Base-by-base conservation (phyloP, 1,140 invertebrate genomes). In the Philopotamus ludificatus region DNA sequence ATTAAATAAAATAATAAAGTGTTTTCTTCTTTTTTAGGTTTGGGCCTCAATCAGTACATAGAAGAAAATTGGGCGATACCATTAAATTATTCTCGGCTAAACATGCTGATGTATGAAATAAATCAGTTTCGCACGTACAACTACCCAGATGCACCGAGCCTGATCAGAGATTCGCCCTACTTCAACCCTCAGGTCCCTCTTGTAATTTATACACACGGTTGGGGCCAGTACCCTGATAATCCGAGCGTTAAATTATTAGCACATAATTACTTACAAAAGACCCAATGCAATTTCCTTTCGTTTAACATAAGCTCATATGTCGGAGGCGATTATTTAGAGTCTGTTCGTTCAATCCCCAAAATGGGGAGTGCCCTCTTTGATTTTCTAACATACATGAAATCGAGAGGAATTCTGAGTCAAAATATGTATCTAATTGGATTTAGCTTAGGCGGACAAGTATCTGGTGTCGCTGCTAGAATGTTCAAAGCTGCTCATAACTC, bases 121-220 rank as follows among this genome's bases (percentile, higher is more conserved):
- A n/a, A 34, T 34, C 4, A 1, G 41, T 34, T 15, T 34, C 3
- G 16, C 44, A 25, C 21, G 3, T 3, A 21, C n/a, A 42, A 42
- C 15, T n/a, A n/a, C n/a, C n/a, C n/a, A n/a, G n/a, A n/a, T n/a
- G n/a, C n/a, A n/a, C n/a, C n/a, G n/a, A n/a, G n/a, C n/a, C n/a
- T n/a, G n/a, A n/a, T n/a, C n/a, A n/a, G n/a, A n/a, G n/a, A n/a
- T n/a, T n/a, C n/a, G 1, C 1, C 34, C 2, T 18, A 22, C n/a
- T 58, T 58, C 28, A 58, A 44, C 12, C 10, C 10, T 3, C 4
- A 1, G n/a, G 18, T 9, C 1, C 39, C 18, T 8, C 42, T 63
- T 12, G 34, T 65, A 25, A 28, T 69, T 8, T 65, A 50, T 18
- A 59, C 65, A n/a, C 63, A 65, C 51, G 67, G 67, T n/a, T 69